phyloP scores from a whole-genome alignment of 37 sponge, comb jelly and placozoan species.

The Halisarca cf. caerulea region DNA sequence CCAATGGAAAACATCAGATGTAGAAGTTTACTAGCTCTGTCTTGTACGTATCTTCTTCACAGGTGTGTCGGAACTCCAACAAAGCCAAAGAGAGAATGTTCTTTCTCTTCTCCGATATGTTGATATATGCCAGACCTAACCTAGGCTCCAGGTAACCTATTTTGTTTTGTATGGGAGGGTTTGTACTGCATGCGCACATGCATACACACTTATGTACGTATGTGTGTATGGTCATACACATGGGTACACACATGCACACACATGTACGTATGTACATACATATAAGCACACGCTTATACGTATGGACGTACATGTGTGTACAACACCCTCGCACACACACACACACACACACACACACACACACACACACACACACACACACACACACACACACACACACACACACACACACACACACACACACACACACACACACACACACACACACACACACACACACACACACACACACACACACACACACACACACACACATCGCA shows the following conservation, averaged over 20 bases:
- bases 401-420: too few relatives aligned
- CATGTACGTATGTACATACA: background rate
- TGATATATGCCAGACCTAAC: slow-evolving; percentile 77
- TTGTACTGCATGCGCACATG: slow-evolving; percentile 9
- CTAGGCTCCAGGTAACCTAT: slow-evolving; percentile 24
- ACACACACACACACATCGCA: too few relatives aligned
- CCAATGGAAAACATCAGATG: too few relatives aligned
- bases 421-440: too few relatives aligned
- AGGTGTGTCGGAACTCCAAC: slow-evolving; percentile 63
- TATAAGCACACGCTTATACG: background rate
- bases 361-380: too few relatives aligned
- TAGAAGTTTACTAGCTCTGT: too few relatives aligned
- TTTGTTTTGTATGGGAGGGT: background rate
- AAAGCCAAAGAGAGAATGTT: slow-evolving; percentile 77
- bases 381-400: too few relatives aligned
- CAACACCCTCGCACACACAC: too few relatives aligned
- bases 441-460: too few relatives aligned
- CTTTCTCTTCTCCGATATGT: slow-evolving; percentile 82
- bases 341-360: too few relatives aligned
- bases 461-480: too few relatives aligned
- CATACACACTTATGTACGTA: background rate
- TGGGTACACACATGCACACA: background rate
- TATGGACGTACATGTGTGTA: too few relatives aligned
- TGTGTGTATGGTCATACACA: background rate
- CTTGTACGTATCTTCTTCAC: background rate